phyloP scores from a whole-genome alignment of 2,888 invertebrate genomes.

The Eupsilia transversa region DNA sequence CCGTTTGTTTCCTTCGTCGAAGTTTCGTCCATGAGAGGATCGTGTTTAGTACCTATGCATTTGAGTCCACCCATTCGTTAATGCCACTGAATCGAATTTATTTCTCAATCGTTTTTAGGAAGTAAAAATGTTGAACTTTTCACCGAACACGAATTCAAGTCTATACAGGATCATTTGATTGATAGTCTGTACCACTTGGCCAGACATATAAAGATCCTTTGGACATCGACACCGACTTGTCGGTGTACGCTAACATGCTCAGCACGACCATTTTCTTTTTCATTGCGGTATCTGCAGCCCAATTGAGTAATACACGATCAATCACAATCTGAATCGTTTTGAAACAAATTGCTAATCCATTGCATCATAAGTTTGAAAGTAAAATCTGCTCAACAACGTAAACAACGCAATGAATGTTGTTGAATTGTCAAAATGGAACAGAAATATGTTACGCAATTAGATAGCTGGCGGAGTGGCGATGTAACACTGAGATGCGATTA shows the following conservation, averaged over 20 bases:
- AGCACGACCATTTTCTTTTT: neutral
- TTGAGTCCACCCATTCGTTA: slow-evolving; percentile 5
- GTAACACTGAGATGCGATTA: no score
- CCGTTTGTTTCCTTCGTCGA: neutral
- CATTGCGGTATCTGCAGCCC: neutral
- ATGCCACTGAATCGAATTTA: neutral
- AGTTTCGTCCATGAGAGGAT: neutral
- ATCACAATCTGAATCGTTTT: no score
- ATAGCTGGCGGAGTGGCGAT: no score
- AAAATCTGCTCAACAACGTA: no score
- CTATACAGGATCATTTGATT: neutral
- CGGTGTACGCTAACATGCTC: neutral
- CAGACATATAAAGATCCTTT: neutral
- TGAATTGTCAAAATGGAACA: no score
- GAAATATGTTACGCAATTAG: no score
- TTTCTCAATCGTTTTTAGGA: neutral
- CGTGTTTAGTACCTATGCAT: neutral
- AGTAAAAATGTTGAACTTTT: neutral
- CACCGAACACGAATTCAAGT: neutral
- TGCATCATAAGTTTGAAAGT: no score
- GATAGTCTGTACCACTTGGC: neutral
- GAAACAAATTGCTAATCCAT: no score
- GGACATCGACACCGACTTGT: neutral
- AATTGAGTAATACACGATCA: no score
- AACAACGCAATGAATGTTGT: no score